phyloP scores from a whole-genome alignment of 2,888 invertebrate species.

The Idaea dimidiata region DNA sequence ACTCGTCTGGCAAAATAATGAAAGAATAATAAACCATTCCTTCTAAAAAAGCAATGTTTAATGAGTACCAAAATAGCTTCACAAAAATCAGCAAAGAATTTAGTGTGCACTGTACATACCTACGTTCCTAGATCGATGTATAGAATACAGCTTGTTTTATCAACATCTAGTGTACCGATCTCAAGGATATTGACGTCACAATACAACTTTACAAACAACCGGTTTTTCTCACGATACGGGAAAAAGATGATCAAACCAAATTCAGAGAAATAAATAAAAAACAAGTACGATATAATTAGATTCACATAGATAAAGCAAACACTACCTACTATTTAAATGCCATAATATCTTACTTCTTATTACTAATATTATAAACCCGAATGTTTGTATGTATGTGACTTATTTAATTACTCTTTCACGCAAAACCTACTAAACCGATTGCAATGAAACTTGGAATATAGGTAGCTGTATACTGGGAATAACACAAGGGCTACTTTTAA shows the following conservation, averaged over 20 bases:
- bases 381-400: too few relatives aligned
- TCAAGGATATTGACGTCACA: slow-evolving; percentile 58
- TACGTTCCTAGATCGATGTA: slow-evolving; percentile 6
- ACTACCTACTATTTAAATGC: not conserved
- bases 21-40: not conserved
- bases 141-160: slow-evolving; percentile 38
- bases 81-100: not conserved
- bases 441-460: too few relatives aligned
- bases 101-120: not conserved
- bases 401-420: too few relatives aligned
- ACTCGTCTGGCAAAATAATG: too few relatives aligned
- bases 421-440: too few relatives aligned
- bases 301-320: not conserved
- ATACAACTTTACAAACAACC: slow-evolving; percentile 36
- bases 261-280: slow-evolving; percentile 12
- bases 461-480: too few relatives aligned
- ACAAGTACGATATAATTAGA: slow-evolving; percentile 7
- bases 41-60: not conserved
- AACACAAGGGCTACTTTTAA: too few relatives aligned
- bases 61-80: not conserved
- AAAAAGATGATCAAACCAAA: slow-evolving; percentile 21
- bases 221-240: slow-evolving; percentile 42
- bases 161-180: slow-evolving; percentile 37
- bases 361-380: slow-evolving; percentile 7
- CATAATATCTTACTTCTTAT: too few relatives aligned